Evolutionary conservation across 1,140 invertebrate genomes (phyloP), one percentile per base, ranked within the genome.

Genomic region (Pseudomyrmex pallidus): DNA sequence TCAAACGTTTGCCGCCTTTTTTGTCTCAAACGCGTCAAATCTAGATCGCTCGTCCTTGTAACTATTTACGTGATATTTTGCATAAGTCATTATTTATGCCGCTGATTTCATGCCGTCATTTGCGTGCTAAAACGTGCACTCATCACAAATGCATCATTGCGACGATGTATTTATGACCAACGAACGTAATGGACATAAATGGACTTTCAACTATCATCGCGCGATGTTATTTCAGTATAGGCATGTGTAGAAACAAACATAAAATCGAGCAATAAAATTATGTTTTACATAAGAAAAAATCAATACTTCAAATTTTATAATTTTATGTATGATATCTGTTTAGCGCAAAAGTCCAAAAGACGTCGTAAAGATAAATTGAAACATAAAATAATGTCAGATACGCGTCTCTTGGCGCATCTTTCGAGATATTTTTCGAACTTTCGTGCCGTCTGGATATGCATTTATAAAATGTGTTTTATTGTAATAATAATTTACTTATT

Each of bases 1-100:
- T 25, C 7, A 25, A 48, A 72, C 46, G 15, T n/a, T 64, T 44
- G 48, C 50, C n/a, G n/a, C 10, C 15, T 25, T 63, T 50, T 68
- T 68, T 48, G 8, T n/a, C n/a, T 22, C 5, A 15, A 59, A 72
- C 63, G 12, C 35, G 8, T 61, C 35, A 59, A 12, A 48, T 80
- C 15, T 48, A 61, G 20, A 61, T 59, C 25, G 44, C 15, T 10
- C 5, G 67, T 70, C 64, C 66, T 80, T 80, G 67, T 70, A 35
- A 59, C 44, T 72, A 80, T 59, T 80, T 70, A 70, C 44, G 64
- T 68, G 59, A 15, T 22, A 25, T 25, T 80, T 72, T 80, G 44
- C 76, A 80, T 78, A 44, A 59, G 15, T 8, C 61, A 54, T 70
- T 44, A 80, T 72, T 70, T 59, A 59, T 57, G 20, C 12, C 15